Conservation (phyloP, 2,797 vertebrate species). For the Nothura maculosa region DNA sequence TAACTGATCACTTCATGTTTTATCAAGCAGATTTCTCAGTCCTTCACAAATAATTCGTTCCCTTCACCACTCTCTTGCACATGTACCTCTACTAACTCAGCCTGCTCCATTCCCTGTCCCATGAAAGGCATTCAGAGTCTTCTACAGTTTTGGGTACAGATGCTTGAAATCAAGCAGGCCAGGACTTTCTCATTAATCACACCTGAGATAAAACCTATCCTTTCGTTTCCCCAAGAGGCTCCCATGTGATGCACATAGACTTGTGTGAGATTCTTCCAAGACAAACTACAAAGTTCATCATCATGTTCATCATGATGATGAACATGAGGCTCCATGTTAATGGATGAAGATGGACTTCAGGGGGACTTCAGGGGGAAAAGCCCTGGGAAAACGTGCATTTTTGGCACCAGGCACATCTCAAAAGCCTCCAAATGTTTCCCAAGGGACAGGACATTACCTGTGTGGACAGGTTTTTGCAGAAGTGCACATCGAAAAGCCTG, state of each 20-base stretch:
- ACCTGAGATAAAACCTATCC: rapidly evolving
- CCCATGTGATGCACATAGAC: no score
- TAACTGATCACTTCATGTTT: neutral
- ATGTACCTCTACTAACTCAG: neutral
- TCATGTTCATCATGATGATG: no score
- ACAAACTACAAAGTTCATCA: neutral
- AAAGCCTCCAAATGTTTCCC: neutral
- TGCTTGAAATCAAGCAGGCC: neutral
- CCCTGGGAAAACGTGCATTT: neutral
- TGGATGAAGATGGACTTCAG: neutral
- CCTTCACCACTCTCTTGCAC: neutral
- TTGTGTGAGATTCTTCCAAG: neutral
- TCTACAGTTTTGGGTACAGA: neutral
- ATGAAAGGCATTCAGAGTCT: neutral
- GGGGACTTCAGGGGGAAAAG: neutral
- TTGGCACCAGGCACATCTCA: neutral
- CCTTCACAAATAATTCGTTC: neutral
- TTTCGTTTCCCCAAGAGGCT: neutral
- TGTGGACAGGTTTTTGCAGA: neutral
- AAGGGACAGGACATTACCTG: neutral
- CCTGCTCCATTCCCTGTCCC: neutral
- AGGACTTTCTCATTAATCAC: neutral
- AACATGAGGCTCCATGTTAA: neutral
- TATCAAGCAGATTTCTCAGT: neutral
- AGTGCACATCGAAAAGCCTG: neutral